phyloP scores from a whole-genome alignment of 2,113 vertebrate species.

The Scophthalmus maximus region DNA sequence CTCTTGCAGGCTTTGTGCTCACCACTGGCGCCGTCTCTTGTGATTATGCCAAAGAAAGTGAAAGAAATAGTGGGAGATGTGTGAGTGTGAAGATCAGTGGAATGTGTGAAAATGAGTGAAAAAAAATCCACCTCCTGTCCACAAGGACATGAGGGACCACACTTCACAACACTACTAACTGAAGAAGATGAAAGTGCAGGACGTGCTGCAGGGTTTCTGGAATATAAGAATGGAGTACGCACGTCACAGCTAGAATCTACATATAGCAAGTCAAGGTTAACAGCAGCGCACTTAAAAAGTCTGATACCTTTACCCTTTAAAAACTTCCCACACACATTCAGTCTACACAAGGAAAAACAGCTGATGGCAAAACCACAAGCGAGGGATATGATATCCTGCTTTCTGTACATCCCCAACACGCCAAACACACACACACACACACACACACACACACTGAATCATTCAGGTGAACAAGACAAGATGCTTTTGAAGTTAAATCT shows the following conservation, averaged over 20 bases:
- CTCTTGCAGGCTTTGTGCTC: no score
- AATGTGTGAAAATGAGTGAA: no score
- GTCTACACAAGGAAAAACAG: slow-evolving; percentile 31
- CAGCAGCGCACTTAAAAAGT: background rate
- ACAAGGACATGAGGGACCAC: no score
- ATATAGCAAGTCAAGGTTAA: slow-evolving; percentile 19
- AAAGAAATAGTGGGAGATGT: no score
- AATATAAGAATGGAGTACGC: no score
- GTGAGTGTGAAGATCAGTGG: no score
- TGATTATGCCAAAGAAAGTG: no score
- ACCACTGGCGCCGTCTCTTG: no score
- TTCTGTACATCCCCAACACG: slow-evolving; percentile 24
- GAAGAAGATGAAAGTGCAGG: no score
- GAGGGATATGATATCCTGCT: slow-evolving; percentile 59
- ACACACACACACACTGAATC: background rate
- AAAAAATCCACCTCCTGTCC: no score
- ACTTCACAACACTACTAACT: no score
- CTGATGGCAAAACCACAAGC: slow-evolving; percentile 59
- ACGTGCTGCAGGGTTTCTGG: no score
- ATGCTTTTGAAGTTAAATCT: slow-evolving; percentile 39
- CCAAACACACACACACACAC: slow-evolving; percentile 10
- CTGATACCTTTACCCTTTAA: slow-evolving; percentile 23
- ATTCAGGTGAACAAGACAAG: slow-evolving; percentile 44
- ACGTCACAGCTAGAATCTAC: slow-evolving; percentile 24
- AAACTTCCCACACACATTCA: slow-evolving; percentile 19